Conservation (phyloP, 2,888 invertebrate genomes). For the Oscheius sp. region DNA sequence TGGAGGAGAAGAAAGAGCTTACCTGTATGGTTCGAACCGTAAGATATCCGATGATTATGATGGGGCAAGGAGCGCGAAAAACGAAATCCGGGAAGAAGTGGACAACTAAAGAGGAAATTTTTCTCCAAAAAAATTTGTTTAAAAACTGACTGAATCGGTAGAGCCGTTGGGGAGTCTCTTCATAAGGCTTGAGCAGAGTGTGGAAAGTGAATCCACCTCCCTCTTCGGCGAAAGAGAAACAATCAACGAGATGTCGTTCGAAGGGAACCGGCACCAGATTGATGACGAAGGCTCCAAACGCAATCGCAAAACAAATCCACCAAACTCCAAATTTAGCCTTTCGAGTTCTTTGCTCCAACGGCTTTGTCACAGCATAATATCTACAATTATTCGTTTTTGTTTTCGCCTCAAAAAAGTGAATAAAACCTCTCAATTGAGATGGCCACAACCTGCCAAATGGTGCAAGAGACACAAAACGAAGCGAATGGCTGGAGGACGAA, state of each 20-base stretch:
- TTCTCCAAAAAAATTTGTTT: neutral
- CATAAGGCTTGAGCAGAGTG: constrained; percentile 64
- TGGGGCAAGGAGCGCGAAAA: constrained; percentile 68
- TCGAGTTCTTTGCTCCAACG: constrained; percentile 65
- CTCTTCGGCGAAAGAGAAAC: constrained; percentile 51
- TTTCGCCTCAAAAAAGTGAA: neutral
- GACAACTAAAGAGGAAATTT: constrained; percentile 50
- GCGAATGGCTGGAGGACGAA: constrained; percentile 68
- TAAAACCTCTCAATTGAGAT: constrained; percentile 66
- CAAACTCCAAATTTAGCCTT: constrained; percentile 64
- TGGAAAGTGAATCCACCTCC: constrained; percentile 32
- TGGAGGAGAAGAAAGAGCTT: neutral
- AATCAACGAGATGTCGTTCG: constrained; percentile 61
- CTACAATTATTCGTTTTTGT: constrained; percentile 48
- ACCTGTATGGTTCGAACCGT: constrained; percentile 65
- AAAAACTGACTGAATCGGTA: constrained; percentile 40
- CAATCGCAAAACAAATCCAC: constrained; percentile 61
- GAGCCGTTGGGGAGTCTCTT: constrained; percentile 44
- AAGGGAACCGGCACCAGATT: constrained; percentile 65
- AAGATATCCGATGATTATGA: constrained; percentile 63
- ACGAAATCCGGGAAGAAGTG: constrained; percentile 67
- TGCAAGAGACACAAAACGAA: constrained; percentile 67
- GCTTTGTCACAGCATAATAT: constrained; percentile 65
- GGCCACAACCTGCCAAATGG: constrained; percentile 69
- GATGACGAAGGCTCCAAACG: constrained; percentile 57